phyloP scores from a whole-genome alignment of 2,888 invertebrate species.

The Cheiracanthium punctorium region DNA sequence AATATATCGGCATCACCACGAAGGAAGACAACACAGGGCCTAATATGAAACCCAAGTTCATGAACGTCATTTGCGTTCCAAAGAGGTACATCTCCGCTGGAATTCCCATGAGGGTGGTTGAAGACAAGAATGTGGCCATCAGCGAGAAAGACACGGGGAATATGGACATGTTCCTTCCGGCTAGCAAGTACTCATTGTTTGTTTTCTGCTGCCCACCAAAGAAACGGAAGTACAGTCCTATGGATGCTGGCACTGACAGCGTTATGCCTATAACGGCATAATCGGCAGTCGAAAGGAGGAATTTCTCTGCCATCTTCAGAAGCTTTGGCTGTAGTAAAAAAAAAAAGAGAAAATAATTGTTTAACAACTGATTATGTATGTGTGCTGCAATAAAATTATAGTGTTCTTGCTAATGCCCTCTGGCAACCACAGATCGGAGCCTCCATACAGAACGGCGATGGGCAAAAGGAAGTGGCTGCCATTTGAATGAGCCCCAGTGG shows the following conservation, averaged over 20 bases:
- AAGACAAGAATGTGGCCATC: conserved; percentile 95
- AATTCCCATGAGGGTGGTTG: conserved; percentile 91
- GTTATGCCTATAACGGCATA: conserved; percentile 28
- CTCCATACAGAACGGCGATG: too few relatives aligned
- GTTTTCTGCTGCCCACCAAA: conserved; percentile 90
- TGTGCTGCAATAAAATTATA: too few relatives aligned
- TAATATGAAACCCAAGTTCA: conserved; percentile 85
- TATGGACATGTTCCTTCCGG: conserved; percentile 87
- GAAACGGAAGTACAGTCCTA: conserved; percentile 89
- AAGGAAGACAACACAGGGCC: conserved; percentile 87
- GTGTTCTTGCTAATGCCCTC: too few relatives aligned
- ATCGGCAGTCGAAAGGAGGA: conserved; percentile 36
- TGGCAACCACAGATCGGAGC: too few relatives aligned
- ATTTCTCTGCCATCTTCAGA: conserved; percentile 20
- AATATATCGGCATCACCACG: conserved; percentile 89
- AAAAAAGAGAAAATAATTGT: too few relatives aligned
- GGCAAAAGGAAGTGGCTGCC: too few relatives aligned
- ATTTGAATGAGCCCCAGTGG: too few relatives aligned
- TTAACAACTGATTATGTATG: too few relatives aligned
- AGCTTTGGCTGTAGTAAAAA: too few relatives aligned
- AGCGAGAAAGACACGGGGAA: conserved; percentile 89
- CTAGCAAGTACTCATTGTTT: conserved; percentile 81
- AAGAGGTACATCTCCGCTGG: conserved; percentile 90
- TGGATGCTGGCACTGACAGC: conserved; percentile 30
- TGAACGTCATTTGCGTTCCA: conserved; percentile 86